Evolutionary conservation across 1,140 invertebrate genomes (phyloP).

Genomic region (Tetragnatha versicolor): DNA sequence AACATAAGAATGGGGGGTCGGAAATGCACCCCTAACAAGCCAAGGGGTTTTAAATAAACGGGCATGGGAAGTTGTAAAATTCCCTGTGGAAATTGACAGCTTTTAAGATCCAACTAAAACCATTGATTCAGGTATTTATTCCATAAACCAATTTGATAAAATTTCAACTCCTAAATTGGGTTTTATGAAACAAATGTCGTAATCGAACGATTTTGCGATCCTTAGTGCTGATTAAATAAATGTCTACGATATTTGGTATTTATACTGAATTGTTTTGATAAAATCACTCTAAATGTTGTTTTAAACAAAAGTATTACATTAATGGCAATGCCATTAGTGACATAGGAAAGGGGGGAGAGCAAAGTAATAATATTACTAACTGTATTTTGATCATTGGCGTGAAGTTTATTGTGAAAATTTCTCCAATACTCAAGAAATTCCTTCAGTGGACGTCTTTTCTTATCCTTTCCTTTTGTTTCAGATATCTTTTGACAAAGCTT

Average conservation of each 20-base stretch:
- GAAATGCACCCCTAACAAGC: too few species aligned
- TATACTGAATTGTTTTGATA: not conserved
- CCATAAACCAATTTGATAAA: too few species aligned
- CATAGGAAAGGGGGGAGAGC: not conserved
- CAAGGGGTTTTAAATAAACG: too few species aligned
- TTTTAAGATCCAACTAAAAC: too few species aligned
- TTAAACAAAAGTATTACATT: not conserved
- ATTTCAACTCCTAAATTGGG: too few species aligned
- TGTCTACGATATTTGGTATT: not conserved
- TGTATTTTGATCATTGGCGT: conserved; percentile 60
- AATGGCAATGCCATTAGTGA: not conserved
- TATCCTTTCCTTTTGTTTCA: conserved; percentile 63
- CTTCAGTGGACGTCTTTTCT: conserved; percentile 67
- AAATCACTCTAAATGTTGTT: not conserved
- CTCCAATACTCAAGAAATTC: conserved; percentile 69
- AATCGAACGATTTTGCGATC: too few species aligned
- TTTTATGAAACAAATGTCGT: too few species aligned
- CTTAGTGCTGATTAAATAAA: not conserved
- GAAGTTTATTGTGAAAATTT: conserved; percentile 62
- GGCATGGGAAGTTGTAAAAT: too few species aligned
- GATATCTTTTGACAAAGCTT: conserved; percentile 68
- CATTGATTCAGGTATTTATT: too few species aligned
- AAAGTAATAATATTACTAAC: conserved; percentile 52
- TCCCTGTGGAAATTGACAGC: too few species aligned
- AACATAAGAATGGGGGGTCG: too few species aligned